phyloP scores from a whole-genome alignment of 2,888 invertebrate genomes.

The Hofmannophila pseudospretella region DNA sequence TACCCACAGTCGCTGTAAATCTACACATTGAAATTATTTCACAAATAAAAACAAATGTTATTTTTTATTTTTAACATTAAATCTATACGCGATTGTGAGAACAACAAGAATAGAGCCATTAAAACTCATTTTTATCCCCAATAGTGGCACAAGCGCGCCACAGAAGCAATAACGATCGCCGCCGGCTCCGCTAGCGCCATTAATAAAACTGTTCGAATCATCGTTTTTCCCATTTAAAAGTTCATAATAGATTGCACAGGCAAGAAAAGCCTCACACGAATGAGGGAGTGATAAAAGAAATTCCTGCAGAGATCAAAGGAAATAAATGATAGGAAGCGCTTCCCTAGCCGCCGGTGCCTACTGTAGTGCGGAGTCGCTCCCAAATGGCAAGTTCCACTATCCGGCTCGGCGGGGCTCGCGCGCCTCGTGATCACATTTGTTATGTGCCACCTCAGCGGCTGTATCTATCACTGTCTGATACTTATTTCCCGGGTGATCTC shows the following conservation, averaged over 20 bases:
- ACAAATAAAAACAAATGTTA: no score
- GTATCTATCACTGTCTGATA: conserved; percentile 50
- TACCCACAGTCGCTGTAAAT: no score
- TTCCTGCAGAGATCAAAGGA: conserved; percentile 49
- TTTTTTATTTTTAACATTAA: no score
- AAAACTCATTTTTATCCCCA: conserved; percentile 5
- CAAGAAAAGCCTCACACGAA: conserved; percentile 35
- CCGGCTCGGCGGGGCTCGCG: conserved; percentile 30
- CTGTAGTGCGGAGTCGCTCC: conserved; percentile 27
- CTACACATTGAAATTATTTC: no score
- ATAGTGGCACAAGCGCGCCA: conserved; percentile 7
- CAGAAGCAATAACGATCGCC: conserved; percentile 16
- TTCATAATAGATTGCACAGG: conserved; percentile 22
- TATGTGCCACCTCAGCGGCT: conserved; percentile 40
- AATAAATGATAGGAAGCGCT: conserved; percentile 42
- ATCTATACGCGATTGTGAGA: no score
- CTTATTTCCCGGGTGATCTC: background rate
- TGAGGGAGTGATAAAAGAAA: conserved; percentile 54
- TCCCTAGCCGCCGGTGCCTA: conserved; percentile 21
- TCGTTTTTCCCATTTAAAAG: conserved; percentile 22
- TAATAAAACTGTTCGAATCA: conserved; percentile 21
- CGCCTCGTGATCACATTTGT: conserved; percentile 52
- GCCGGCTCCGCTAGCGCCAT: conserved; percentile 17
- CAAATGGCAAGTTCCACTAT: conserved; percentile 33
- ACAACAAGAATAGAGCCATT: background rate